Evolutionary conservation across 2,888 invertebrate genomes (phyloP).

Genomic region (Plemyria rubiginata): DNA sequence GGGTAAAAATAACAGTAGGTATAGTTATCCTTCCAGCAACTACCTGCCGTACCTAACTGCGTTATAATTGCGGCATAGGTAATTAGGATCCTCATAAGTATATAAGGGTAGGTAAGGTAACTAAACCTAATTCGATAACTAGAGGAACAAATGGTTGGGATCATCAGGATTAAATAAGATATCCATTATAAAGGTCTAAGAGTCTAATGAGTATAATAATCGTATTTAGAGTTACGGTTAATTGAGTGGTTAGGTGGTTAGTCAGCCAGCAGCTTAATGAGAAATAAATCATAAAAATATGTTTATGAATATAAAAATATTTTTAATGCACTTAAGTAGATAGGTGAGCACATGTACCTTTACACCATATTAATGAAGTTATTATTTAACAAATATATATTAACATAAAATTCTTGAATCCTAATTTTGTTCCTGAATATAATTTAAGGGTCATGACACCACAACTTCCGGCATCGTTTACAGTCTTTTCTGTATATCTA

Average conservation of each 20-base stretch:
- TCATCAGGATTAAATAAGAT: background rate
- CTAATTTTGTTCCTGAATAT: background rate
- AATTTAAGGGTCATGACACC: constrained; percentile 83
- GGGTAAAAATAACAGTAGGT: no score
- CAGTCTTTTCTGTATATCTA: constrained; percentile 77
- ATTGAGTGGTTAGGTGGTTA: background rate
- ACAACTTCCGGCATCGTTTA: constrained; percentile 84
- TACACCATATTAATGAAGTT: no score
- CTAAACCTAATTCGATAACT: background rate
- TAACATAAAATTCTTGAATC: background rate
- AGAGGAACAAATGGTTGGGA: background rate
- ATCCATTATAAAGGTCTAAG: background rate
- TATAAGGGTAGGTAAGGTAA: no score
- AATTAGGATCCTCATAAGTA: no score
- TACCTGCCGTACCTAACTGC: no score
- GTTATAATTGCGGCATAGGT: no score
- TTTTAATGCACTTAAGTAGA: no score
- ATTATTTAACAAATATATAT: no score
- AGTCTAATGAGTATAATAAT: background rate
- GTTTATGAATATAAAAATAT: no score
- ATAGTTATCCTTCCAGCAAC: no score
- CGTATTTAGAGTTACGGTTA: background rate
- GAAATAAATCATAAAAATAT: no score
- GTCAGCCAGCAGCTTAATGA: background rate
- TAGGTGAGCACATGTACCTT: no score